These are phyloP conservation scores for Proterorhinus semilunaris DNA, from an alignment of 2,113 vertebrate species.

Conservation along the genomic window DNA sequence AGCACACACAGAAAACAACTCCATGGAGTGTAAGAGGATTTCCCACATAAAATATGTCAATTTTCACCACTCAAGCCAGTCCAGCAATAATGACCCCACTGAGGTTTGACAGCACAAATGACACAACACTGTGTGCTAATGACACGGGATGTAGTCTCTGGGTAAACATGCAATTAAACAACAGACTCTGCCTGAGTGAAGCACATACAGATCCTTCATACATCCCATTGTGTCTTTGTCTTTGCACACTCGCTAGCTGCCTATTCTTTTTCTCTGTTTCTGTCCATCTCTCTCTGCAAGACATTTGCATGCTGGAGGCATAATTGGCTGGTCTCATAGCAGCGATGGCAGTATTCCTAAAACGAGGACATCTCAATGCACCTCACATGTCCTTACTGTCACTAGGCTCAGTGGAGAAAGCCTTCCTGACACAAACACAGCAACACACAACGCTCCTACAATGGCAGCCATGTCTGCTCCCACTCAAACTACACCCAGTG, in stretches of 20 bases:
- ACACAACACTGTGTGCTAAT: conserved; percentile 80
- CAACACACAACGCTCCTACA: conserved; percentile 84
- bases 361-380: conserved; percentile 96
- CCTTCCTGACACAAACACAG: conserved; percentile 91
- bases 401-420: conserved; percentile 86
- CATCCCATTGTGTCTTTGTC: conserved; percentile 75
- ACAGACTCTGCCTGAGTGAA: conserved; percentile 72
- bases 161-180: conserved; percentile 82
- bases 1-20: conserved; percentile 67
- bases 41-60: conserved; percentile 78
- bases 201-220: conserved; percentile 70
- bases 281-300: conserved; percentile 57
- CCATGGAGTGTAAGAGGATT: conserved; percentile 68
- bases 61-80: conserved; percentile 72
- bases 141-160: conserved; percentile 76
- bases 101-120: conserved; percentile 78
- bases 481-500: conserved; percentile 88
- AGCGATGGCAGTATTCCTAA: conserved; percentile 81
- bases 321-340: conserved; percentile 79
- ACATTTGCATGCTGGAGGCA: conserved; percentile 80
- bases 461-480: conserved; percentile 85
- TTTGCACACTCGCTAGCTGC: conserved; percentile 44
- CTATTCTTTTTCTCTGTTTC: conserved; percentile 40
- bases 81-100: conserved; percentile 77
- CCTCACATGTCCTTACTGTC: conserved; percentile 89